phyloP scores from a whole-genome alignment of 2,113 vertebrate genomes.

The Leptobrachium leishanense region DNA sequence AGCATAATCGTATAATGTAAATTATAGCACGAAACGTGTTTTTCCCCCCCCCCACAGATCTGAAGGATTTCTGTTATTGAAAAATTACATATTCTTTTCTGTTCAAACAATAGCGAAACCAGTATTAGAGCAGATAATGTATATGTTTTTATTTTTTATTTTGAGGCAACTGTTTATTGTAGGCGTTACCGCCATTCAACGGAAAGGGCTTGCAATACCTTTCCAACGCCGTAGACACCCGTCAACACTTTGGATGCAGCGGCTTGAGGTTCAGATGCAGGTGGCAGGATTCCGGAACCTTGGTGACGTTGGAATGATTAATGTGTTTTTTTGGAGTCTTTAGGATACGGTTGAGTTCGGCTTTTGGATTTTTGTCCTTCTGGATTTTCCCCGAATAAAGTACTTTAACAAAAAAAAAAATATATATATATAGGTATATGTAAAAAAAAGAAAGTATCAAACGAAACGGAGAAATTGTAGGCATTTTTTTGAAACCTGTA shows the following conservation, averaged over 20 bases:
- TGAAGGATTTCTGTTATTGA: constrained; percentile 46
- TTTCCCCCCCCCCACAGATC: background rate
- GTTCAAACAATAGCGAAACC: constrained; percentile 53
- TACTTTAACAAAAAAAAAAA: too few species aligned
- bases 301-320: too few species aligned
- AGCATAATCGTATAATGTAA: constrained; percentile 55
- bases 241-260: too few species aligned
- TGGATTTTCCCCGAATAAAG: background rate
- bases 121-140: constrained; percentile 53
- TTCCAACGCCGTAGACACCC: too few species aligned
- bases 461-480: constrained; percentile 69
- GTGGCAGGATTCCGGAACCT: too few species aligned
- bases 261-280: too few species aligned
- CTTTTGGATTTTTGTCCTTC: background rate
- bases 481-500: constrained; percentile 68
- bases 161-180: constrained; percentile 10
- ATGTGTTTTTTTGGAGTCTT: too few species aligned
- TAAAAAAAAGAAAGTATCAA: constrained; percentile 38
- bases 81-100: constrained; percentile 50
- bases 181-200: constrained; percentile 53
- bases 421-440: too few species aligned
- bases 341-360: too few species aligned
- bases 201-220: too few species aligned
- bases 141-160: constrained; percentile 37
- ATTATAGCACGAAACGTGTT: constrained; percentile 46